Base-by-base conservation (phyloP, 2,797 vertebrate species). In the Hemibagrus guttatus region DNA sequence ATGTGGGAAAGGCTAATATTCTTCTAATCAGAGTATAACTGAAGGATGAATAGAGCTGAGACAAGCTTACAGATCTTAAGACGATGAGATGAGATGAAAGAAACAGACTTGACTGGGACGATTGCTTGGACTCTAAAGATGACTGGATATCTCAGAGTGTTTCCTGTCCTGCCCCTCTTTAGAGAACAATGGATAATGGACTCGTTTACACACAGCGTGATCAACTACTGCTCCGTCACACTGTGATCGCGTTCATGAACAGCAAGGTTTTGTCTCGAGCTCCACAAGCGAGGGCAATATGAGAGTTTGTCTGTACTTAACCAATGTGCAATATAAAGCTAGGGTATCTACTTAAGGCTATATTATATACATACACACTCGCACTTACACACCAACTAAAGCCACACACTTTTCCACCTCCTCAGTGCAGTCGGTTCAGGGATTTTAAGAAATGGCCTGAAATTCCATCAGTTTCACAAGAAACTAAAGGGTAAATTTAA, bases 321-420 rank as follows among this genome's bases (percentile, higher is more conserved):
- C 91, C 90, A 87, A 94, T 90, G 94, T 95, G 93, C 94, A 95
- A 94, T 94, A 95, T 91, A 90, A 92, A 89, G 90, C 89, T 90
- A 90, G 87, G 89, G 84, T 92, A 90, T 91, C 78, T 86, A 88
- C 85, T 86, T 91, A 84, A 85, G 89, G 79, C 66, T 85, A 86
- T 90, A 90, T 82, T 61, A 80, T 81, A 85, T 61, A 90, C 39
- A 90, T 74, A 39, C 86, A 86, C 84, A 83, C 86, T 26, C 85
- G 39, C 58, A 88, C 61, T 84, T 54, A 87, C 75, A 89, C 21
- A 85, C 81, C 87, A 89, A 79, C 87, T 89, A 84, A 59, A 81
- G 87, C 78, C 86, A 81, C 89, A 82, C 85, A 86, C 75, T 79
- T 56, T 78, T 85, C 46, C 84, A 78, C 49, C 42, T 54, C 61